Percentiles rank a stretch among this genome's conserved stretches.
Evolutionary conservation across 1,140 invertebrate species (phyloP).

Genomic region (Leptinotarsa undecemlineata): DNA sequence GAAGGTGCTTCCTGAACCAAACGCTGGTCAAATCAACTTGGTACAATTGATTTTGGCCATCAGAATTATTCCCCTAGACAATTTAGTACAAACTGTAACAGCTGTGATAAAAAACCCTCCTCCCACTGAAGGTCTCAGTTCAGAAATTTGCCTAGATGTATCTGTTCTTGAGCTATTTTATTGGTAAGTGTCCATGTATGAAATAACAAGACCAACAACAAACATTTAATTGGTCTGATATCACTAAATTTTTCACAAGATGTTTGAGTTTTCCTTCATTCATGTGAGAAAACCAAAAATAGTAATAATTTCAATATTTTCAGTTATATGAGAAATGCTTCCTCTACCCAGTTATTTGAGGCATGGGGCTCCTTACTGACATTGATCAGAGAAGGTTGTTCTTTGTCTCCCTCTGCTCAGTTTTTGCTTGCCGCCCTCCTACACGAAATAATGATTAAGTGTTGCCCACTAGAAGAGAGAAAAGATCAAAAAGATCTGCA

Average conservation of each 20-base stretch:
- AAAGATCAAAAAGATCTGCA: constrained; percentile 79
- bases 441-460: constrained; percentile 85
- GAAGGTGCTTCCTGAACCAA: constrained; percentile 68
- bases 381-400: constrained; percentile 78
- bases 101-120: constrained; percentile 81
- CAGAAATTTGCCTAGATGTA: constrained; percentile 66
- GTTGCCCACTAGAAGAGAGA: constrained; percentile 73
- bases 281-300: too few species aligned
- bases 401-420: constrained; percentile 74
- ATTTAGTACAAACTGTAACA: constrained; percentile 82
- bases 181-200: constrained; percentile 48
- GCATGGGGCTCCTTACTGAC: constrained; percentile 78
- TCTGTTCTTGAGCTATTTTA: constrained; percentile 67
- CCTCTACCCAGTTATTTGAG: constrained; percentile 72
- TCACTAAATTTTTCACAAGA: too few species aligned
- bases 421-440: constrained; percentile 81
- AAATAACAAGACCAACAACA: too few species aligned
- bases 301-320: not conserved
- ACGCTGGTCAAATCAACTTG: constrained; percentile 74
- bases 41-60: constrained; percentile 81
- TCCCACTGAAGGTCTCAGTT: constrained; percentile 65
- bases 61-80: constrained; percentile 83
- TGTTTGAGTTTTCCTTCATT: too few species aligned
- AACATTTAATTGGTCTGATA: too few species aligned
- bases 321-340: constrained; percentile 74